Evolutionary conservation across 1,140 invertebrate species (phyloP).

Genomic region (Pemphigus obesinymphae): DNA sequence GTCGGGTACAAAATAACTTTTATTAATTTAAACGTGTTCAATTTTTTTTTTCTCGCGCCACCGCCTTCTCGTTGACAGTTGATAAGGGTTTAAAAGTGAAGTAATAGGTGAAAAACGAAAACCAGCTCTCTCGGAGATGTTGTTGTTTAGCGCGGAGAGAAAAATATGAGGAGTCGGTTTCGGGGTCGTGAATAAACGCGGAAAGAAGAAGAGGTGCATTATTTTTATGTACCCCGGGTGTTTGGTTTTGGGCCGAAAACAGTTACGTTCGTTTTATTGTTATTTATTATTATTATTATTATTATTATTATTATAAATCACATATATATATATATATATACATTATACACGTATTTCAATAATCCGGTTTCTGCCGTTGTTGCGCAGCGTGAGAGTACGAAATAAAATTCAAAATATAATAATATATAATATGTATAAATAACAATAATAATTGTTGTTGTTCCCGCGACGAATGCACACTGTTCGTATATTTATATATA

Average conservation of each 20-base stretch:
- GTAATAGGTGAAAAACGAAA: background rate
- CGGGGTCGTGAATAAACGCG: background rate
- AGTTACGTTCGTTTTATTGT: background rate
- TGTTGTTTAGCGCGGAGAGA: no score
- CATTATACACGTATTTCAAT: background rate
- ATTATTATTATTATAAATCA: background rate
- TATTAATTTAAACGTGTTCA: background rate
- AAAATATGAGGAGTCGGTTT: background rate
- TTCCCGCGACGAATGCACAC: background rate
- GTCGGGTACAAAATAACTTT: background rate
- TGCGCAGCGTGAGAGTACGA: background rate
- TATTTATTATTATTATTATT: no score
- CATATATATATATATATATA: background rate
- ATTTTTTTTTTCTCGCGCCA: background rate
- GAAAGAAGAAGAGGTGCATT: no score
- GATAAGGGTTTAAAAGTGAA: background rate
- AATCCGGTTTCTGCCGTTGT: constrained; percentile 15
- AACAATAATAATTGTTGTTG: constrained; percentile 1
- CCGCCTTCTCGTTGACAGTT: background rate
- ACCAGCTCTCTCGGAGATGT: background rate
- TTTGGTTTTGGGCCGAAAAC: background rate
- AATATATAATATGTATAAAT: background rate
- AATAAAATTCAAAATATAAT: constrained; percentile 5
- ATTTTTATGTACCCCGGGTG: no score
- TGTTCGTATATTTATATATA: background rate